Evolutionary conservation across 2,113 vertebrate species (phyloP).

Genomic region (Tretioscincus oriximinensis): DNA sequence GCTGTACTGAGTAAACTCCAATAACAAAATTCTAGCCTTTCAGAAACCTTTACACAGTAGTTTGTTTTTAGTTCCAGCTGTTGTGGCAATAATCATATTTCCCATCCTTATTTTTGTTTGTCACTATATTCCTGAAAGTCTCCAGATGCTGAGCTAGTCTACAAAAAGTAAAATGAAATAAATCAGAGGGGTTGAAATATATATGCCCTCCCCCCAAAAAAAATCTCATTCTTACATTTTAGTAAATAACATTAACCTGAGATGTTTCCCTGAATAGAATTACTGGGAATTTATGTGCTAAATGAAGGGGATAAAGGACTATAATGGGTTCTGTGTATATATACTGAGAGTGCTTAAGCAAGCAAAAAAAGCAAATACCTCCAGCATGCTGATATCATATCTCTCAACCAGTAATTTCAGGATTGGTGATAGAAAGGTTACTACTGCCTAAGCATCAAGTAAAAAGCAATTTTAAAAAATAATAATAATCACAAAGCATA

Average conservation of each 20-base stretch:
- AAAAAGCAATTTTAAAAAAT: background rate
- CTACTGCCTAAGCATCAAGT: background rate
- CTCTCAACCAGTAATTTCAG: background rate
- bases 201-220: background rate
- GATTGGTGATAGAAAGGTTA: background rate
- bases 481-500: background rate
- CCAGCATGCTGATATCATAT: background rate
- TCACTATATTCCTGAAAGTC: background rate
- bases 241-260: constrained; percentile 5
- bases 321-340: background rate
- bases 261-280: background rate
- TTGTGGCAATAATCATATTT: background rate
- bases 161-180: background rate
- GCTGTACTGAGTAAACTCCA: background rate
- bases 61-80: background rate
- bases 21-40: background rate
- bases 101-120: background rate
- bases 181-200: background rate
- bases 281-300: background rate
- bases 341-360: background rate
- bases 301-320: background rate
- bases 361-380: background rate
- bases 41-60: background rate
- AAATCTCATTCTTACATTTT: constrained; percentile 16
- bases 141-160: background rate